These are phyloP conservation scores for Dorcus hopei DNA, from an alignment of 2,888 invertebrate genomes.

Conservation along the genomic window DNA sequence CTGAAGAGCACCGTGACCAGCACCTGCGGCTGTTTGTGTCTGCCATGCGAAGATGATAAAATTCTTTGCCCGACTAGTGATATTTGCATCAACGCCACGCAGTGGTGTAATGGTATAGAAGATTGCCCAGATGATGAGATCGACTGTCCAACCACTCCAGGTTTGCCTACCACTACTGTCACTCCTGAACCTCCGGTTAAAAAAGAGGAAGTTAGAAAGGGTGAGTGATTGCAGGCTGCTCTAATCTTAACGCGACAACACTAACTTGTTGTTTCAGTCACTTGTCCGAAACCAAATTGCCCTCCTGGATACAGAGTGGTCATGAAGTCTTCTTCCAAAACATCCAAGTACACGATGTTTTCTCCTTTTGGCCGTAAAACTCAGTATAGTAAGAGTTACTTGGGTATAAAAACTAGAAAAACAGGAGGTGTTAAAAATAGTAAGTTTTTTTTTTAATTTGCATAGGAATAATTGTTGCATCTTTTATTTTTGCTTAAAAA, in stretches of 20 bases:
- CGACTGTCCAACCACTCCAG: constrained; percentile 51
- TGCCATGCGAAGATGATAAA: constrained; percentile 65
- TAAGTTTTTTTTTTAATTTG: background rate
- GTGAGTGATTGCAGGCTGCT: constrained; percentile 4
- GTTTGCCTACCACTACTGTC: constrained; percentile 23
- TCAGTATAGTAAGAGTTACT: background rate
- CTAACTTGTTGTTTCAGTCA: constrained; percentile 7
- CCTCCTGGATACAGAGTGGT: constrained; percentile 53
- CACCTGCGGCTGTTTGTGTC: constrained; percentile 70
- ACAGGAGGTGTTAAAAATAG: constrained; percentile 44
- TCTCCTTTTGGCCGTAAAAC: constrained; percentile 31
- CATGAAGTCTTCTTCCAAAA: constrained; percentile 37
- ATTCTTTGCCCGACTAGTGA: constrained; percentile 71
- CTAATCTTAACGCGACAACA: too few species aligned
- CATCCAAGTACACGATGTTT: constrained; percentile 49
- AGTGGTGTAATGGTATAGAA: constrained; percentile 79
- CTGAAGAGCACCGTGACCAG: constrained; percentile 58
- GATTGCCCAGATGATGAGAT: constrained; percentile 83
- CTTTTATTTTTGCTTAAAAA: too few species aligned
- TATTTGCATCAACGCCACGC: constrained; percentile 63
- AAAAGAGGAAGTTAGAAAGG: background rate
- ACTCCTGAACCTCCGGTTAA: background rate
- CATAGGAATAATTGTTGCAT: too few species aligned
- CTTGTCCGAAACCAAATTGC: constrained; percentile 52
- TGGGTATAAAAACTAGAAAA: background rate